Conservation (phyloP, 1,140 invertebrate species). For the Charaxes varanes region DNA sequence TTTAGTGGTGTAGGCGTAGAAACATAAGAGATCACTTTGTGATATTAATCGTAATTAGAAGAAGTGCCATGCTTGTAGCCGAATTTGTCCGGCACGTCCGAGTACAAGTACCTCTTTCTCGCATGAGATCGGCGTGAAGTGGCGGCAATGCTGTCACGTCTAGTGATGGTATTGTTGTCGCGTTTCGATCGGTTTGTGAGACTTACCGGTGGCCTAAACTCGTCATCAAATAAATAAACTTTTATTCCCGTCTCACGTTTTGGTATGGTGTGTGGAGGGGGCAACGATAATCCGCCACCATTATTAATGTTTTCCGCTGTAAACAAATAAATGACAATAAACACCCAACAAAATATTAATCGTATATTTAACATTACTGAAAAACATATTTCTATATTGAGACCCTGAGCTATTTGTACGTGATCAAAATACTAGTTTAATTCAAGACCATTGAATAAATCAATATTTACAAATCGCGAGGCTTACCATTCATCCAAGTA, state of each 20-base stretch:
- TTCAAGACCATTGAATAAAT: constrained; percentile 35
- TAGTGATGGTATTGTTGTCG: too few relatives aligned
- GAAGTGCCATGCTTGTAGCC: too few relatives aligned
- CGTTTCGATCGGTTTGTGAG: too few relatives aligned
- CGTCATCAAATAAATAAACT: too few relatives aligned
- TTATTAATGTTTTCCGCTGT: constrained; percentile 68
- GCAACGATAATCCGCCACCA: constrained; percentile 59
- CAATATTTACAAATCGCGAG: constrained; percentile 54
- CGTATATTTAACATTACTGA: constrained; percentile 6
- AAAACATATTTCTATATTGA: constrained; percentile 22
- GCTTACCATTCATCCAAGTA: constrained; percentile 89
- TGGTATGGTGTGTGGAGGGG: constrained; percentile 62
- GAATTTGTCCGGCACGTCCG: too few relatives aligned
- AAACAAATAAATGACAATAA: constrained; percentile 16
- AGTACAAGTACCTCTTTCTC: too few relatives aligned
- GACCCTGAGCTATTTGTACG: constrained; percentile 13
- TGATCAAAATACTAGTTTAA: constrained; percentile 29
- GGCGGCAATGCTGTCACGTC: too few relatives aligned
- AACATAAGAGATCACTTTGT: too few relatives aligned
- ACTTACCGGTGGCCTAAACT: too few relatives aligned
- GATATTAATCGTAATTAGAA: too few relatives aligned
- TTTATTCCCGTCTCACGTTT: constrained; percentile 62
- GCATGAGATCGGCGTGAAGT: too few relatives aligned
- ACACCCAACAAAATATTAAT: not conserved
- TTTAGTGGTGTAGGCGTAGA: too few relatives aligned